Base-by-base conservation (phyloP, 2,888 invertebrate species). In the Dynastes grantii region DNA sequence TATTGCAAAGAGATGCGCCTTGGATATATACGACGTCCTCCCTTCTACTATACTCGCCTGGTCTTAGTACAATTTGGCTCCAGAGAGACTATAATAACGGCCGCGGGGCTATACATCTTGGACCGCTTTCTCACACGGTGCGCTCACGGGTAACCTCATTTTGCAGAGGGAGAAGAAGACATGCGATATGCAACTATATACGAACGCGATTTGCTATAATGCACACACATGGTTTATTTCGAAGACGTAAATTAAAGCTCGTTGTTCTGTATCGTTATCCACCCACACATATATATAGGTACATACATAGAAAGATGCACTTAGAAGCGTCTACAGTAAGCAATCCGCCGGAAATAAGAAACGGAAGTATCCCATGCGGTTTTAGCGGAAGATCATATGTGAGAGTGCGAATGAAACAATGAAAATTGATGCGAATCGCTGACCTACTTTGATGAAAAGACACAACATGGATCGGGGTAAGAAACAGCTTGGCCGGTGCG, bases 41-140 rank as follows among this genome's bases (percentile, higher is more conserved):
- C 88, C 88, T 88, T 84, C 88, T 86, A 85, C 85, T 82, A 65
- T 76, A 63, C 65, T 80, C 82, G 82, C 81, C 80, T 84, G 83
- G 86, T 84, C 85, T 85, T 83, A 86, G 84, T 84, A 88, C 87
- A 88, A 88, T 89, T 89, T 87, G 88, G 88, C 88, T 88, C 87
- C 88, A 87, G 88, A 86, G 86, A 87, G 86, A 87, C 85, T 86
- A 86, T 87, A 87, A 87, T 88, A 86, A 87, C 86, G 85, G 87
- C 88, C 87, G 88, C 87, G 88, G 88, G 88, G 87, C 87, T 85
- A 37, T 37, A 86, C 85, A 84, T 85, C 86, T 87, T 87, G 88
- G 88, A 89, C 89, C 88, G 89, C 89, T 89, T 89, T 89, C 89
- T 89, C 89, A 87, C 67, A 40, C 85, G 85, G 85, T 85, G 84